phyloP scores from a whole-genome alignment of 23 tunicate species.

The Ciona savignyi region DNA sequence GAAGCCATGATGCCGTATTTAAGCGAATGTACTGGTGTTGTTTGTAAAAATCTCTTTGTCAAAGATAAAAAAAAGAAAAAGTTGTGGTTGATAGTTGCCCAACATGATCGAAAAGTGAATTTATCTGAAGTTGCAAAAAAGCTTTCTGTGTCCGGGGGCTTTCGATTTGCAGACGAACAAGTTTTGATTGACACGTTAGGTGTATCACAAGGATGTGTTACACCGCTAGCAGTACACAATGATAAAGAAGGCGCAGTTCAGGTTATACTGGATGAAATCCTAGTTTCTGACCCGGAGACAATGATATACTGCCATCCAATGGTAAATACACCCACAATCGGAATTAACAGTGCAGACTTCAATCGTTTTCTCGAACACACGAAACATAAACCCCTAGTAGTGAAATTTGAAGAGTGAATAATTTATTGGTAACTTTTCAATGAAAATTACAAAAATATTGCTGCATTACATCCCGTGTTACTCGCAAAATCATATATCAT shows the following conservation, averaged over 20 bases:
- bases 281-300: slow-evolving; percentile 30
- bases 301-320: slow-evolving; percentile 76
- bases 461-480: no score
- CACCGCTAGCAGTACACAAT: slow-evolving; percentile 55
- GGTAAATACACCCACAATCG: slow-evolving; percentile 61
- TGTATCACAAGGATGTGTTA: slow-evolving; percentile 84
- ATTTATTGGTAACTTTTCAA: not conserved
- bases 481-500: no score
- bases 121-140: slow-evolving; percentile 47
- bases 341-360: slow-evolving; percentile 44
- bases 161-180: slow-evolving; percentile 81
- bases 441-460: not conserved
- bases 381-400: slow-evolving; percentile 40
- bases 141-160: slow-evolving; percentile 47
- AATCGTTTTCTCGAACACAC: slow-evolving; percentile 37
- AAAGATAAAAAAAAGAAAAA: slow-evolving; percentile 90
- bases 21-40: slow-evolving; percentile 46
- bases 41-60: slow-evolving; percentile 72
- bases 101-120: slow-evolving; percentile 40
- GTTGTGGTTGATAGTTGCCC: slow-evolving; percentile 67
- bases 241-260: slow-evolving; percentile 43
- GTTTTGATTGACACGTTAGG: slow-evolving; percentile 57
- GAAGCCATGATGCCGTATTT: slow-evolving; percentile 89
- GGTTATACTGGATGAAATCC: slow-evolving; percentile 38
- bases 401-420: not conserved